Conservation (phyloP, 2,113 vertebrate genomes). For the Rhabdornis inornatus region DNA sequence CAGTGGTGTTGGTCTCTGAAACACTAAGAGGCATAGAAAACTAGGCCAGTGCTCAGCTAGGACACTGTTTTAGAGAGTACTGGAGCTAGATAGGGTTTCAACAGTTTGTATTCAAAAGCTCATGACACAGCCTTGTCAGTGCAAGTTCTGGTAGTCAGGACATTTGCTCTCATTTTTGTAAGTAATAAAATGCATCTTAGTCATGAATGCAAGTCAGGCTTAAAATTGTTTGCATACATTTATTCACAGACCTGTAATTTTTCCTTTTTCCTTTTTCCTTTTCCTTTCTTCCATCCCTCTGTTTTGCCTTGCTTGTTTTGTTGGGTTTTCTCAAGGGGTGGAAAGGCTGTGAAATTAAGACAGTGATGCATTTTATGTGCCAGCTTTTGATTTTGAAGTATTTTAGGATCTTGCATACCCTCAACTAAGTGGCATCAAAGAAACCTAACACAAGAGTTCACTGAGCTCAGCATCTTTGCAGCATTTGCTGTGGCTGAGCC, state of each 20-base stretch:
- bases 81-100: neutral
- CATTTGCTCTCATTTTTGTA: neutral
- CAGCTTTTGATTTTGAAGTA: neutral
- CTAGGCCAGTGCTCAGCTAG: slow-evolving; percentile 7
- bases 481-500: neutral
- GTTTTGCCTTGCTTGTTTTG: neutral
- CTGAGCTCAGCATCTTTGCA: neutral
- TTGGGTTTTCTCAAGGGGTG: fast-evolving
- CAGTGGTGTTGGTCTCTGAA: neutral
- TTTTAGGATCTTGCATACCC: neutral
- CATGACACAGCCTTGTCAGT: neutral
- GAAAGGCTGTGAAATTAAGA: neutral
- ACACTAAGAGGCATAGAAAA: neutral
- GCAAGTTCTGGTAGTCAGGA: neutral
- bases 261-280: too few relatives aligned
- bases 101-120: neutral
- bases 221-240: neutral
- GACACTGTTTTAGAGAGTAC: neutral
- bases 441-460: neutral
- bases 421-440: neutral
- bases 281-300: too few relatives aligned
- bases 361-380: neutral
- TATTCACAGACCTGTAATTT: neutral
- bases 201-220: neutral
- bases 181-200: neutral